Conservation (phyloP, 2,113 vertebrate genomes). For the Sakesphorus luctuosus region DNA sequence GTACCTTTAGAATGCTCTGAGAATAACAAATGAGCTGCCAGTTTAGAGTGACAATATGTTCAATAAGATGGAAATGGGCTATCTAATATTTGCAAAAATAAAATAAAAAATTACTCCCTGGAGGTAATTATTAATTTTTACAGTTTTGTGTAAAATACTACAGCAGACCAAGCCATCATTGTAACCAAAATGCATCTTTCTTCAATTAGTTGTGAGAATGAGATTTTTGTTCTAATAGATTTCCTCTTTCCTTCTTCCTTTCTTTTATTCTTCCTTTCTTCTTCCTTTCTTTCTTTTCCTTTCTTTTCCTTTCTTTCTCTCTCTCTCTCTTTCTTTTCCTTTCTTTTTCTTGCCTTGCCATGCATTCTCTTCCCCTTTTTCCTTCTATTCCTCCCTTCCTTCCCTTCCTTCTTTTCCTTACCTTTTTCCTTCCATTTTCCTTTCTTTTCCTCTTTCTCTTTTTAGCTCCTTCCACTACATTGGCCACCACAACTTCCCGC, state of each 20-base stretch:
- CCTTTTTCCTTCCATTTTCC: accelerated
- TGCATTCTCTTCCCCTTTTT: too few relatives aligned
- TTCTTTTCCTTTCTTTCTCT: accelerated
- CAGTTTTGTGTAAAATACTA: constrained; percentile 33
- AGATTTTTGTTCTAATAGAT: not conserved
- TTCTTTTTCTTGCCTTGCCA: too few relatives aligned
- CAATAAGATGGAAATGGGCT: constrained; percentile 67
- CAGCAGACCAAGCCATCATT: constrained; percentile 3
- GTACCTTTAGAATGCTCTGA: constrained; percentile 39
- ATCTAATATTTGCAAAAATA: constrained; percentile 53
- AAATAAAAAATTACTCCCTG: constrained; percentile 64
- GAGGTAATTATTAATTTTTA: constrained; percentile 72
- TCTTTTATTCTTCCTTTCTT: too few relatives aligned
- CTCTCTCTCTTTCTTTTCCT: too few relatives aligned
- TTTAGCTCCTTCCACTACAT: too few relatives aligned
- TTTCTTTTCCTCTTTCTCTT: too few relatives aligned
- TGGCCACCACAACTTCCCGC: too few relatives aligned
- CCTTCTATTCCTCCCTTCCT: accelerated
- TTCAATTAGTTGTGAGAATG: constrained; percentile 45
- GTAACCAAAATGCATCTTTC: constrained; percentile 37
- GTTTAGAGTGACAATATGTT: constrained; percentile 63
- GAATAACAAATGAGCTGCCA: constrained; percentile 70
- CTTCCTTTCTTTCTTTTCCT: too few relatives aligned
- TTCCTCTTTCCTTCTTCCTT: accelerated
- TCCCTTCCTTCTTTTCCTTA: too few relatives aligned